Percentiles rank a stretch among this genome's conserved stretches.
phyloP scores from a whole-genome alignment of 1,140 invertebrate genomes.

The Patella vulgata region DNA sequence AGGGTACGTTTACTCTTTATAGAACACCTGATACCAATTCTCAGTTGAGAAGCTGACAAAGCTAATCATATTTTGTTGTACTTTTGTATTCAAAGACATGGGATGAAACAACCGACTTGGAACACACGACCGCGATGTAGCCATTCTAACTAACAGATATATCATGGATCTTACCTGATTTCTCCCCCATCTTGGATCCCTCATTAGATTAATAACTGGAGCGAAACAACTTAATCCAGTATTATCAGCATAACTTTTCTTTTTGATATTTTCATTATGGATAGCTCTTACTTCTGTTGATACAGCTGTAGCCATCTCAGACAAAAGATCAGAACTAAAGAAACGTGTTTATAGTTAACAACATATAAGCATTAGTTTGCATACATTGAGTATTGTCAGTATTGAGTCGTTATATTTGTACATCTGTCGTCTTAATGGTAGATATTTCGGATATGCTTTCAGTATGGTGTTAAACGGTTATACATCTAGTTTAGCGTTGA shows the following conservation, averaged over 20 bases:
- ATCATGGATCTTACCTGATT: conserved; percentile 54
- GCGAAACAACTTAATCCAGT: conserved; percentile 53
- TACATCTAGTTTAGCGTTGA: not conserved
- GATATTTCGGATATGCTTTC: not conserved
- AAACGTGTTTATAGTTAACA: not conserved
- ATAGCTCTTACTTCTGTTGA: conserved; percentile 52
- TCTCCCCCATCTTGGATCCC: conserved; percentile 57
- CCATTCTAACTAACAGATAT: too few relatives aligned
- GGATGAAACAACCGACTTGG: too few relatives aligned
- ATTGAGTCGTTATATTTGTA: too few relatives aligned
- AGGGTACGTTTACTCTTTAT: too few relatives aligned
- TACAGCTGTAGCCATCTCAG: conserved; percentile 41
- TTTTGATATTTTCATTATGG: conserved; percentile 43
- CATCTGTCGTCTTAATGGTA: too few relatives aligned
- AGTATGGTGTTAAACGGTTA: not conserved
- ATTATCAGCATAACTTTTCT: conserved; percentile 32
- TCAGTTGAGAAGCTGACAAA: too few relatives aligned
- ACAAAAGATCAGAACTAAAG: conserved; percentile 36
- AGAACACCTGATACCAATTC: too few relatives aligned
- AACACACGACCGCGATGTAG: too few relatives aligned
- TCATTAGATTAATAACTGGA: conserved; percentile 59
- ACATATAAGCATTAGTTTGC: not conserved
- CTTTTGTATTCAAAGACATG: too few relatives aligned
- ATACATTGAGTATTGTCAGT: not conserved
- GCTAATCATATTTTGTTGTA: too few relatives aligned